Evolutionary conservation across 2,113 vertebrate species (phyloP).

Genomic region (Eublepharis macularius): DNA sequence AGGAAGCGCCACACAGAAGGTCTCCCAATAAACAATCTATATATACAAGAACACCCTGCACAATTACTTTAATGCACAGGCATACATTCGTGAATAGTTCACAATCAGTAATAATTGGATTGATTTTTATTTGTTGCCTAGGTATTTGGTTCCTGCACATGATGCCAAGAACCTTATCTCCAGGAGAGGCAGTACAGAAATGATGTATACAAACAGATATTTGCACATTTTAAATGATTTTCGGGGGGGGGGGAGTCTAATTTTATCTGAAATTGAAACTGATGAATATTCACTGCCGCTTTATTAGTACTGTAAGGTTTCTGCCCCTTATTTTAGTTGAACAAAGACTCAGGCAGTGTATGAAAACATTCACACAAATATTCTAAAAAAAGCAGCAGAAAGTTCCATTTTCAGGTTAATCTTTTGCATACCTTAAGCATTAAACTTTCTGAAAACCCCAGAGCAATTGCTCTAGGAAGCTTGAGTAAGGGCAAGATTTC

Average conservation of each 20-base stretch:
- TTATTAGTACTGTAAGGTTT: not conserved
- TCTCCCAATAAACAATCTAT: too few species aligned
- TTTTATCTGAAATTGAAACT: not conserved
- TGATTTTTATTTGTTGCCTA: too few species aligned
- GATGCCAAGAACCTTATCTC: too few species aligned
- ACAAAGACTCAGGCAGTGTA: not conserved
- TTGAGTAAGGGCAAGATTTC: conserved; percentile 66
- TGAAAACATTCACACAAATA: not conserved
- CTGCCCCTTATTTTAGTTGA: not conserved
- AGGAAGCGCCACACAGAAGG: too few species aligned
- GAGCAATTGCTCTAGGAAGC: conserved; percentile 8
- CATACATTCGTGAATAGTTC: too few species aligned
- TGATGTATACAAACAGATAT: not conserved
- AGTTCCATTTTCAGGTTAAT: conserved; percentile 54
- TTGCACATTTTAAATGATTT: not conserved
- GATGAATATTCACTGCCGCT: not conserved
- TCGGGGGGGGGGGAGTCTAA: too few species aligned
- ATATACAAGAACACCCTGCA: too few species aligned
- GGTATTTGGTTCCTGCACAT: too few species aligned
- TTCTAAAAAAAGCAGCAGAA: conserved; percentile 5
- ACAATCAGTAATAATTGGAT: too few species aligned
- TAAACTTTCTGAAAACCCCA: conserved; percentile 55
- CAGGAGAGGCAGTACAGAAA: too few species aligned
- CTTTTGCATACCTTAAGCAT: conserved; percentile 7
- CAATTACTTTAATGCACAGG: too few species aligned